Conservation (phyloP, 2,888 invertebrate species). For the Drosophila atripex region DNA sequence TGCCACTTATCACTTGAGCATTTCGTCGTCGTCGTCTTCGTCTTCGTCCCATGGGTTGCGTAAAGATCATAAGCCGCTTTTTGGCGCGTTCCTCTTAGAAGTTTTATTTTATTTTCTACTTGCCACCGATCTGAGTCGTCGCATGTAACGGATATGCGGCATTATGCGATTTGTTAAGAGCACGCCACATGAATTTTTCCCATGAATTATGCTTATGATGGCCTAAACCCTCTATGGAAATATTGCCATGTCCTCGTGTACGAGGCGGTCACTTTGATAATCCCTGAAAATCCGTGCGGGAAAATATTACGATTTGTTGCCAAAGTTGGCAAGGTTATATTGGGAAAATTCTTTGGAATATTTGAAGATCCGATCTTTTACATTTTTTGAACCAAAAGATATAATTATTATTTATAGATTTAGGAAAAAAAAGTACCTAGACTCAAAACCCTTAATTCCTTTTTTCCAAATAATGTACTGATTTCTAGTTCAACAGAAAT, state of each 20-base stretch:
- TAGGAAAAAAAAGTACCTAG: background rate
- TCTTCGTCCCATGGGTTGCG: constrained; percentile 42
- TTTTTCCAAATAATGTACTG: background rate
- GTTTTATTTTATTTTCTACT: constrained; percentile 9
- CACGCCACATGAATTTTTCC: constrained; percentile 6
- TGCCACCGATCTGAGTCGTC: constrained; percentile 9
- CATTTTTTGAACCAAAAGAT: background rate
- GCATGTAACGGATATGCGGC: constrained; percentile 65
- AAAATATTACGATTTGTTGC: background rate
- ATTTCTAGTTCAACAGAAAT: background rate
- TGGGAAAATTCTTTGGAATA: background rate
- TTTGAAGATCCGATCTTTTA: too few species aligned
- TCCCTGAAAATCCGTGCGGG: background rate
- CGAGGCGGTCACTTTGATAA: constrained; percentile 10
- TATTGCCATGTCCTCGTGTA: constrained; percentile 4
- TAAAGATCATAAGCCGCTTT: constrained; percentile 68
- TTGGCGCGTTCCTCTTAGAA: constrained; percentile 63
- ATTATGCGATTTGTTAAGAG: constrained; percentile 48
- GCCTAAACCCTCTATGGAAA: constrained; percentile 6
- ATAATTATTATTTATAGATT: background rate
- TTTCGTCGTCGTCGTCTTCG: constrained; percentile 57
- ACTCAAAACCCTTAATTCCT: background rate
- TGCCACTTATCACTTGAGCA: constrained; percentile 63
- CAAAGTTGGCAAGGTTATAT: background rate
- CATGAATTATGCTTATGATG: constrained; percentile 25